A percentile compares a stretch with the other conserved stretches of the same genome.
These are phyloP conservation scores for Actinemys pallida DNA, from an alignment of 2,113 vertebrate genomes.

Conservation along the genomic window DNA sequence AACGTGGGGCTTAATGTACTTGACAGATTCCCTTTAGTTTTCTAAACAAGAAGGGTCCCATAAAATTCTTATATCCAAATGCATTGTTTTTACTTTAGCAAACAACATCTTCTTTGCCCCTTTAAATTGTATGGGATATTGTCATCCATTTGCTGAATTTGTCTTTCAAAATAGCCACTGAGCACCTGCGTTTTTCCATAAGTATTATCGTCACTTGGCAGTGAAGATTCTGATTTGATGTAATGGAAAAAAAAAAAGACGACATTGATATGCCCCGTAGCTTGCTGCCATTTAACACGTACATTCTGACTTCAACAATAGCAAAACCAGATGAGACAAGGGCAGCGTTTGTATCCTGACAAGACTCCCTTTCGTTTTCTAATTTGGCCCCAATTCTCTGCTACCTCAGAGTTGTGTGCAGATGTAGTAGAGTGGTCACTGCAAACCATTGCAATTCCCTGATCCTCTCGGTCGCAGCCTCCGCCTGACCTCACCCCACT, in stretches of 20 bases:
- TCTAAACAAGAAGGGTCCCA: not conserved
- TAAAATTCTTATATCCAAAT: fast-evolving
- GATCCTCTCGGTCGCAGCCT: not conserved
- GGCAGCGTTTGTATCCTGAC: not conserved
- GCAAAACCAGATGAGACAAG: not conserved
- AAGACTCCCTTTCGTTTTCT: not conserved
- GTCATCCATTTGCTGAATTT: not conserved
- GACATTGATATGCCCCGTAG: not conserved
- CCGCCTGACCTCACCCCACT: not conserved
- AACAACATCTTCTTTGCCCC: not conserved
- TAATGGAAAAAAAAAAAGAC: no score
- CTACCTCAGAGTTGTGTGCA: not conserved
- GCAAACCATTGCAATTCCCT: not conserved
- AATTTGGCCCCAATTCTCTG: not conserved
- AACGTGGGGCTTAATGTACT: not conserved
- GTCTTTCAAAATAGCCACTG: not conserved
- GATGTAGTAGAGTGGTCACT: not conserved
- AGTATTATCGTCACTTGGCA: fast-evolving
- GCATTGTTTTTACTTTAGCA: not conserved
- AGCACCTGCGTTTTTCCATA: not conserved
- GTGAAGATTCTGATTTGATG: not conserved
- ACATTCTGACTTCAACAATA: not conserved
- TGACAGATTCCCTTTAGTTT: not conserved
- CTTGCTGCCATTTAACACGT: not conserved
- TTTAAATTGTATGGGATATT: fast-evolving